These are phyloP conservation scores for Pterostichus madidus DNA, from an alignment of 2,888 invertebrate genomes.

Conservation along the genomic window DNA sequence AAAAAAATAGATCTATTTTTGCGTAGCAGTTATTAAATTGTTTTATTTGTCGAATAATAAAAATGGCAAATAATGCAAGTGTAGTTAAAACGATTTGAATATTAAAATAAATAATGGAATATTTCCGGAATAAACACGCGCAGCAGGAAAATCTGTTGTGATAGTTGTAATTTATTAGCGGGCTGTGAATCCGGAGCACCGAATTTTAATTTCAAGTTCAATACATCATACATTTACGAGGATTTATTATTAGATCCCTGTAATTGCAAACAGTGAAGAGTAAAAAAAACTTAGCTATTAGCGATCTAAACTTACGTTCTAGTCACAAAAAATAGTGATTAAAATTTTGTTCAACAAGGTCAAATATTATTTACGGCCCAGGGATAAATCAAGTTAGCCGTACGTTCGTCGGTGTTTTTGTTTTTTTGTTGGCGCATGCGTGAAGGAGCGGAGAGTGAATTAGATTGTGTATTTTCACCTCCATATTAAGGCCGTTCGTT, in stretches of 20 bases:
- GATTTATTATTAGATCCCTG: constrained; percentile 15
- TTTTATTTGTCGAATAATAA: not conserved
- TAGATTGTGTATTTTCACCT: constrained; percentile 67
- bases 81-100: not conserved
- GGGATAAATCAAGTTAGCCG: constrained; percentile 50
- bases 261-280: constrained; percentile 22
- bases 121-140: not conserved
- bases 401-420: constrained; percentile 21
- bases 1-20: no score
- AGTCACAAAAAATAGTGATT: constrained; percentile 59
- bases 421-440: constrained; percentile 51
- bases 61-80: not conserved
- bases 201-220: constrained; percentile 37
- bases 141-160: not conserved
- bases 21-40: no score
- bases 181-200: not conserved
- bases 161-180: constrained; percentile 16
- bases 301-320: constrained; percentile 44
- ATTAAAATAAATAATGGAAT: not conserved
- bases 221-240: constrained; percentile 33
- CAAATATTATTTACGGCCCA: constrained; percentile 59
- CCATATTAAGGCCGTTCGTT: constrained; percentile 67
- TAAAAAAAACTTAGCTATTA: constrained; percentile 1
- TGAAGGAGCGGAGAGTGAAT: constrained; percentile 56
- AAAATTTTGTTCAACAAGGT: constrained; percentile 61